Conservation (phyloP, 1,140 invertebrate genomes). For the Andrena cerasifolii region DNA sequence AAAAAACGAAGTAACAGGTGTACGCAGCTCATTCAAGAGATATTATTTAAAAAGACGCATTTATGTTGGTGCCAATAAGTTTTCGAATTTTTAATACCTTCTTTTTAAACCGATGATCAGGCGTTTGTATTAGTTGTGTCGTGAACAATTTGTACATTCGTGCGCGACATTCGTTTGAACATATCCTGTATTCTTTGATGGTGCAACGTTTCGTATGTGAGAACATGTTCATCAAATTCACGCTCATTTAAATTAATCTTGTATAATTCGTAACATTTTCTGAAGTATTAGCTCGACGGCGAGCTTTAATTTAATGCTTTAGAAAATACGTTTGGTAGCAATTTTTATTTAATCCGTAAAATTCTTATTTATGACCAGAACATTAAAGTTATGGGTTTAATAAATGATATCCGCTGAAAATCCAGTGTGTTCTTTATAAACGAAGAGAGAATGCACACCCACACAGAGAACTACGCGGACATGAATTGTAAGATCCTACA, state of each 20-base stretch:
- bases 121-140: background rate
- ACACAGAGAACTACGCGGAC: background rate
- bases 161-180: conserved; percentile 31
- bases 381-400: conserved; percentile 73
- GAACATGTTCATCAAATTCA: conserved; percentile 68
- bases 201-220: conserved; percentile 48
- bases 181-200: conserved; percentile 43
- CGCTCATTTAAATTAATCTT: conserved; percentile 68
- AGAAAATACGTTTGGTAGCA: conserved; percentile 67
- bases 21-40: background rate
- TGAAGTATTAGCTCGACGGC: conserved; percentile 70
- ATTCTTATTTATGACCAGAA: conserved; percentile 76
- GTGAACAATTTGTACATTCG: conserved; percentile 16
- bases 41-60: conserved; percentile 56
- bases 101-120: background rate
- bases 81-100: conserved; percentile 55
- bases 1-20: background rate
- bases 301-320: conserved; percentile 71
- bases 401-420: conserved; percentile 72
- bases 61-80: conserved; percentile 67
- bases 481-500: background rate
- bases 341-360: conserved; percentile 76
- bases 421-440: conserved; percentile 25
- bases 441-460: background rate
- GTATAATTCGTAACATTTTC: conserved; percentile 69